Percentiles rank a stretch among this genome's conserved stretches.
Conservation (phyloP, 2,888 invertebrate species). For the Ectobius pallidus region DNA sequence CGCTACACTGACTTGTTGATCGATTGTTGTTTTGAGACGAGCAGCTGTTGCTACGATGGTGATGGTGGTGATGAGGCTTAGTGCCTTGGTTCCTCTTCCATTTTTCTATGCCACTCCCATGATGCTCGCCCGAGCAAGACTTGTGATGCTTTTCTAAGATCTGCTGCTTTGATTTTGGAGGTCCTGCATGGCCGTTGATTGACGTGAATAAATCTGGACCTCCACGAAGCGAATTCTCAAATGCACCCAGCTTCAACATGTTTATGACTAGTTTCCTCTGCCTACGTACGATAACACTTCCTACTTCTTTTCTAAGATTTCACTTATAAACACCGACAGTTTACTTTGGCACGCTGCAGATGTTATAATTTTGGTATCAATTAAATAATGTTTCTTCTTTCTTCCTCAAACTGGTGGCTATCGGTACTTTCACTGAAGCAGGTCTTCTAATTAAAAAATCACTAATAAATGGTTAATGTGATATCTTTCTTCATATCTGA, state of each 20-base stretch:
- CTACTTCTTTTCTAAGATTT: too few relatives aligned
- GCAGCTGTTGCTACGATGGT: not conserved
- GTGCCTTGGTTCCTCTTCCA: slow-evolving; percentile 32
- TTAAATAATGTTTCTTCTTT: too few relatives aligned
- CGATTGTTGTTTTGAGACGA: not conserved
- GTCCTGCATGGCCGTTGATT: not conserved
- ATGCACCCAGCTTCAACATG: slow-evolving; percentile 42
- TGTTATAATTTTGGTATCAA: too few relatives aligned
- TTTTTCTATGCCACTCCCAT: slow-evolving; percentile 72
- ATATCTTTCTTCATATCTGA: too few relatives aligned
- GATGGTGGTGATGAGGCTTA: not conserved
- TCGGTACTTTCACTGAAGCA: too few relatives aligned
- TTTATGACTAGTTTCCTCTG: not conserved
- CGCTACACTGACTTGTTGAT: slow-evolving; percentile 11
- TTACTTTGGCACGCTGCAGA: slow-evolving; percentile 20
- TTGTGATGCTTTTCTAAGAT: slow-evolving; percentile 61
- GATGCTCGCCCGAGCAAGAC: slow-evolving; percentile 77
- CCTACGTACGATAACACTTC: too few relatives aligned
- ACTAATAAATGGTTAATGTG: too few relatives aligned
- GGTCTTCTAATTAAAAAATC: too few relatives aligned
- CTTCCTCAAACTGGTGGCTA: too few relatives aligned
- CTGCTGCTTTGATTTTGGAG: slow-evolving; percentile 18
- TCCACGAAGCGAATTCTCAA: slow-evolving; percentile 45
- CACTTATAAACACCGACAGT: too few relatives aligned
- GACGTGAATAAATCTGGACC: slow-evolving; percentile 36